These are phyloP conservation scores for Delphinus delphis DNA, from an alignment of 2,113 vertebrate genomes.

Conservation along the genomic window DNA sequence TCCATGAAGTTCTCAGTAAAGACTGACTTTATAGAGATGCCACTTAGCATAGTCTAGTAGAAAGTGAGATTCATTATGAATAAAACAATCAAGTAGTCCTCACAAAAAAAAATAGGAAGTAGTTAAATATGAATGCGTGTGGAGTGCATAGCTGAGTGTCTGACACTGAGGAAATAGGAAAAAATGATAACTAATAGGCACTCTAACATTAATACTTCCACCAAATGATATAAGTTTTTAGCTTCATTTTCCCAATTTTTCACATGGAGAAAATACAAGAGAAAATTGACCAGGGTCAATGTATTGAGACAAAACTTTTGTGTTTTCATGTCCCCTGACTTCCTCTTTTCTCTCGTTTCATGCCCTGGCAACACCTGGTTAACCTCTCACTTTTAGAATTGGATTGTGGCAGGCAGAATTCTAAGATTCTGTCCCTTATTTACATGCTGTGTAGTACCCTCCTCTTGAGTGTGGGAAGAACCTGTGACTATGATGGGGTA, in stretches of 20 bases:
- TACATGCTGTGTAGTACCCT: not conserved
- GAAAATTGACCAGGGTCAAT: not conserved
- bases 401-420: not conserved
- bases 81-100: not conserved
- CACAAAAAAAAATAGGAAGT: not conserved
- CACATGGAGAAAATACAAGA: not conserved
- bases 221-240: not conserved
- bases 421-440: not conserved
- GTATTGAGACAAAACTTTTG: not conserved
- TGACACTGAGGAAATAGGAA: not conserved
- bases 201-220: not conserved
- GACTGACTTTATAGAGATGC: not conserved
- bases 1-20: conserved; percentile 19
- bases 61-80: not conserved
- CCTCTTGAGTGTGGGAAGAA: not conserved
- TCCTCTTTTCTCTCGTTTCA: not conserved
- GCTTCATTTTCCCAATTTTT: not conserved
- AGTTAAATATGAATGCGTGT: not conserved
- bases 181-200: not conserved
- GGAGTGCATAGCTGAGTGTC: not conserved
- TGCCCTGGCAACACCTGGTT: not conserved
- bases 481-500: not conserved
- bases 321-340: not conserved
- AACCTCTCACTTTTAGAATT: not conserved
- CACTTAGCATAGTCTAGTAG: not conserved